These are phyloP conservation scores for Junonia oenone DNA, from an alignment of 2,888 invertebrate species.

Conservation along the genomic window DNA sequence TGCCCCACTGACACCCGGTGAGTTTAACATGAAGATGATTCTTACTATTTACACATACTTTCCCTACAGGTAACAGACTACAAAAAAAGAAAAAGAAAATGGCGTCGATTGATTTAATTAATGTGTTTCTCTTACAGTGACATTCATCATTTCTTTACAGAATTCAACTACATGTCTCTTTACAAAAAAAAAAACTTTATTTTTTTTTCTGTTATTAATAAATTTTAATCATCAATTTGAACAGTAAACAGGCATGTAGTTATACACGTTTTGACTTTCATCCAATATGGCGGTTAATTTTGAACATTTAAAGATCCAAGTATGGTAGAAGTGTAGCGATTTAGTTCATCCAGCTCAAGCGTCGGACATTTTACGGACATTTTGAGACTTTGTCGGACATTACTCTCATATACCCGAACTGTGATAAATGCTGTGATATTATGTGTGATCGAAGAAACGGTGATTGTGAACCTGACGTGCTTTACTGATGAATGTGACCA, in stretches of 20 bases:
- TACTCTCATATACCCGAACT: slow-evolving; percentile 29
- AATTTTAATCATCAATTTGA: background rate
- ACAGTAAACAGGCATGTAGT: slow-evolving; percentile 1
- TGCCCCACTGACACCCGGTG: slow-evolving; percentile 43
- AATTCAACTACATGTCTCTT: slow-evolving; percentile 4
- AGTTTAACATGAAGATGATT: slow-evolving; percentile 42
- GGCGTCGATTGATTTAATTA: background rate
- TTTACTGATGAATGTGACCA: slow-evolving; percentile 65
- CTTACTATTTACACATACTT: slow-evolving; percentile 22
- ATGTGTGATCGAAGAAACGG: slow-evolving; percentile 47
- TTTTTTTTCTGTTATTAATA: background rate
- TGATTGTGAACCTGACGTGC: slow-evolving; percentile 36
- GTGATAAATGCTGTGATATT: slow-evolving; percentile 47
- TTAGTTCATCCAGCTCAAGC: slow-evolving; percentile 13
- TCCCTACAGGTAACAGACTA: slow-evolving; percentile 30
- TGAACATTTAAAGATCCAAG: slow-evolving; percentile 3
- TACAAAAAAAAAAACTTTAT: background rate
- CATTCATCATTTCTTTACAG: slow-evolving; percentile 10
- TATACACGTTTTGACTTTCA: background rate
- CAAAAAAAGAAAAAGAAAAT: background rate
- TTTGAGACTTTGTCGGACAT: background rate
- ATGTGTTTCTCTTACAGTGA: slow-evolving; percentile 5
- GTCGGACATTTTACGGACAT: slow-evolving; percentile 19
- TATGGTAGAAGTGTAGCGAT: slow-evolving; percentile 10
- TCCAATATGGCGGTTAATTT: slow-evolving; percentile 1